Evolutionary conservation across 2,797 vertebrate species (phyloP), one percentile per base, ranked within the genome.

Genomic region (Furcifer pardalis): DNA sequence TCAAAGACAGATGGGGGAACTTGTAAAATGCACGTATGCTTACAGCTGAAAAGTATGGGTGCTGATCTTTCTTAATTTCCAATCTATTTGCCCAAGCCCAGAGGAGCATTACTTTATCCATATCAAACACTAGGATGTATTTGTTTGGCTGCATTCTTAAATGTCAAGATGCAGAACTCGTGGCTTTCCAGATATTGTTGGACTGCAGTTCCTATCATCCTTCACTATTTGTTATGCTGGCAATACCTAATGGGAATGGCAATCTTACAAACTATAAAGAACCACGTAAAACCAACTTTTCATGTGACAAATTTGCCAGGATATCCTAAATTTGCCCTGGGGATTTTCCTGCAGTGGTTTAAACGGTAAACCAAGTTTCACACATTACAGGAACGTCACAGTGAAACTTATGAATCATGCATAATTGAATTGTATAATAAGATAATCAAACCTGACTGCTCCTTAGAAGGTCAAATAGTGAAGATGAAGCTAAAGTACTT

Each of bases 251-350:
- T 66, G n/a, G 32, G 32, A 21, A 5, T 15, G 17, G 32, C 5
- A 32, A n/a, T 37, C 17, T 13, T 5, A 30, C 15, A 68, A 68
- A 17, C 21, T 7, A 17, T 68, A 35, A 21, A 19, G 32, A 35
- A 6, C 12, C 17, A 37, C 30, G 7, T 23, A 68, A 79, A 81
- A 68, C 63, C 60, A 77, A 71, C 62, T 46, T 46, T 9, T 13
- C 23, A 69, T 62, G 79, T 77, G 79, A 77, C 63, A 81, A 69
- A 81, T 86, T 52, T 56, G 32, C 42, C 46, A 49, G 46, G 84
- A 49, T 73, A 86, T 49, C 27, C 63, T 77, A 79, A 59, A 35
- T 77, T 76, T 79, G 40, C 72, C n/a, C 46, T 32, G 13, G 69
- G 79, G 73, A 46, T 46, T 84, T 60, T n/a, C 2, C 77, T 66